Percentiles rank a stretch among this genome's conserved stretches.
Evolutionary conservation across 2,113 vertebrate species (phyloP).

Genomic region (Theristicus caerulescens): DNA sequence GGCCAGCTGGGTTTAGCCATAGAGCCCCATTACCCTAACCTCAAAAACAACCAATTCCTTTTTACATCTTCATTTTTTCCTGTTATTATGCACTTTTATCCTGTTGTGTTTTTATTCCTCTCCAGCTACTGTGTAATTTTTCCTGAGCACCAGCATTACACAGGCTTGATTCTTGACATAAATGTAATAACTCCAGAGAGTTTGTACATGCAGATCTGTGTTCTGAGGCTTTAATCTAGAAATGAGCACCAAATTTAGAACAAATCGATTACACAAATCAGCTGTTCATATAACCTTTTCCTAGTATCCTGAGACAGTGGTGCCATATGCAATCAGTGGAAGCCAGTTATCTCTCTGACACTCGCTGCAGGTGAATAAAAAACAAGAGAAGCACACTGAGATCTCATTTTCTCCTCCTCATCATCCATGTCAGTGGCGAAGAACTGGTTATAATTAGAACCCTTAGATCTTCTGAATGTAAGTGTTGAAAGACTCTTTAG

Average conservation of each 20-base stretch:
- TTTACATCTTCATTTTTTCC: not conserved
- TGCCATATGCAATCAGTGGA: not conserved
- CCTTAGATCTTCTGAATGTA: not conserved
- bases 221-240: not conserved
- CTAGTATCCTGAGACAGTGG: not conserved
- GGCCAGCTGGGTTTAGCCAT: not conserved
- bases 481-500: not conserved
- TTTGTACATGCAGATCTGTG: not conserved
- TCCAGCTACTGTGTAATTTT: not conserved
- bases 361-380: not conserved
- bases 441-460: constrained; percentile 13
- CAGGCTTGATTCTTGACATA: not conserved
- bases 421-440: not conserved
- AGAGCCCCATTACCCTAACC: not conserved
- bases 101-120: constrained; percentile 19
- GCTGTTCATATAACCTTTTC: not conserved
- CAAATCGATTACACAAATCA: not conserved
- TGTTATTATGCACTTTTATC: not conserved
- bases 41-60: not conserved
- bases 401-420: not conserved
- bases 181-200: not conserved
- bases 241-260: not conserved
- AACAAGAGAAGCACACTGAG: not conserved
- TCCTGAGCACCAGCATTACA: not conserved
- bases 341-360: not conserved